Percentiles rank a stretch among this genome's conserved stretches.
Evolutionary conservation across 2,113 vertebrate species (phyloP).

Genomic region (Planiliza haematocheilus): DNA sequence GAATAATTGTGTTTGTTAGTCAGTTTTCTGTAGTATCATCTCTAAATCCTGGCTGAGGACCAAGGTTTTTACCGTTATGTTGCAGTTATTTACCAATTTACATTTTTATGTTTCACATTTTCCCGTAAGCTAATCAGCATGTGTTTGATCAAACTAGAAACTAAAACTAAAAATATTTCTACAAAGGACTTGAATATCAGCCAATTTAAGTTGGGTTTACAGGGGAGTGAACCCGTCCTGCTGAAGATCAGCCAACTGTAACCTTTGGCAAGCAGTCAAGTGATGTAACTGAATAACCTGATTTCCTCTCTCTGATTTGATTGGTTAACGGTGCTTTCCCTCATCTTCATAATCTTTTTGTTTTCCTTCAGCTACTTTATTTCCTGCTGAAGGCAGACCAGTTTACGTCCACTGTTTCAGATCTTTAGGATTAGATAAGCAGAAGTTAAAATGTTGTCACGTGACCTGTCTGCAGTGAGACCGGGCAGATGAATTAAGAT

Average conservation of each 20-base stretch:
- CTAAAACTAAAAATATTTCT: background rate
- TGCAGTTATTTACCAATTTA: too few species aligned
- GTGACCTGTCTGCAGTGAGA: constrained; percentile 30
- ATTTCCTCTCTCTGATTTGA: constrained; percentile 38
- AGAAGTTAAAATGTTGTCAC: background rate
- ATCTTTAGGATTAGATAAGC: too few species aligned
- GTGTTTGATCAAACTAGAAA: too few species aligned
- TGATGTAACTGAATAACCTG: constrained; percentile 58
- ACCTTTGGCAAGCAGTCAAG: constrained; percentile 28
- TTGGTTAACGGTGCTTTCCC: constrained; percentile 38
- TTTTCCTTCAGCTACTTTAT: background rate
- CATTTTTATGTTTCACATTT: too few species aligned
- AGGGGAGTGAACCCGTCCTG: background rate
- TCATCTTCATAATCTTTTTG: constrained; percentile 48
- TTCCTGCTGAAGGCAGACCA: constrained; percentile 6
- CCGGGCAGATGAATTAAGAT: constrained; percentile 19
- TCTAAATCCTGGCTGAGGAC: too few species aligned
- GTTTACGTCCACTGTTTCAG: background rate
- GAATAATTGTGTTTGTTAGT: too few species aligned
- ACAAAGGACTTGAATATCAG: background rate
- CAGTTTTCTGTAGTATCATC: too few species aligned
- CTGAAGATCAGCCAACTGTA: constrained; percentile 4
- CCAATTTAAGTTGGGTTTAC: background rate
- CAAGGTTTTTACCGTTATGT: too few species aligned
- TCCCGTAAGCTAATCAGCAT: too few species aligned